These are phyloP conservation scores for Epinephelus cyanopodus DNA, from an alignment of 2,113 vertebrate genomes.

Conservation along the genomic window DNA sequence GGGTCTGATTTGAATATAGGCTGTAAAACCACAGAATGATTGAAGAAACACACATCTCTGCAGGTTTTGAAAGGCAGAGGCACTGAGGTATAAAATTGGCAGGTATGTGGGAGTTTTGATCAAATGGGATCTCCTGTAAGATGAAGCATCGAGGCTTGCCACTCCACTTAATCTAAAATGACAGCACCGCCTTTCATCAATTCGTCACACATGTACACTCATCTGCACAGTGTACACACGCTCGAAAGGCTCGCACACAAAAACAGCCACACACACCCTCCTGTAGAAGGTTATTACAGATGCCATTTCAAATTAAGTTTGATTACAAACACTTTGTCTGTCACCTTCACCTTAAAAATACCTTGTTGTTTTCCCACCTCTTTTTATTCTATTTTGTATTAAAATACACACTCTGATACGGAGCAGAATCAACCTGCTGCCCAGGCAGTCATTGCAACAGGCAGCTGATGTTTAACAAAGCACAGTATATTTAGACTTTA, in stretches of 20 bases:
- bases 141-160: slow-evolving; percentile 55
- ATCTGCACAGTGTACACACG: slow-evolving; percentile 17
- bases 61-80: slow-evolving; percentile 24
- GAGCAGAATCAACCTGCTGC: not conserved
- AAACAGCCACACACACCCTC: not conserved
- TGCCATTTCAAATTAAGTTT: slow-evolving; percentile 28
- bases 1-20: not conserved
- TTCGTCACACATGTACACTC: slow-evolving; percentile 55
- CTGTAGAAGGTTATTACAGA: slow-evolving; percentile 11
- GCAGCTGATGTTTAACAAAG: slow-evolving; percentile 5
- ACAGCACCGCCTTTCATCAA: slow-evolving; percentile 60
- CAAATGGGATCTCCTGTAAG: slow-evolving; percentile 58
- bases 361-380: not conserved
- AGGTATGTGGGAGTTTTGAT: slow-evolving; percentile 63
- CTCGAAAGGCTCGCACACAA: slow-evolving; percentile 7
- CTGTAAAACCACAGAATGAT: slow-evolving; percentile 1
- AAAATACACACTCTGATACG: slow-evolving; percentile 1
- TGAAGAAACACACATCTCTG: not conserved
- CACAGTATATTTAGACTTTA: slow-evolving; percentile 19
- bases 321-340: slow-evolving; percentile 32
- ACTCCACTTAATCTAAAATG: slow-evolving; percentile 66
- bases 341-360: slow-evolving; percentile 16
- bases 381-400: not conserved
- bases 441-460: not conserved
- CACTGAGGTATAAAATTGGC: slow-evolving; percentile 49